Evolutionary conservation across 92 coral and sea anemone genomes (phyloP), one percentile per base, ranked within the genome.

Genomic region (Palythoa grandis): DNA sequence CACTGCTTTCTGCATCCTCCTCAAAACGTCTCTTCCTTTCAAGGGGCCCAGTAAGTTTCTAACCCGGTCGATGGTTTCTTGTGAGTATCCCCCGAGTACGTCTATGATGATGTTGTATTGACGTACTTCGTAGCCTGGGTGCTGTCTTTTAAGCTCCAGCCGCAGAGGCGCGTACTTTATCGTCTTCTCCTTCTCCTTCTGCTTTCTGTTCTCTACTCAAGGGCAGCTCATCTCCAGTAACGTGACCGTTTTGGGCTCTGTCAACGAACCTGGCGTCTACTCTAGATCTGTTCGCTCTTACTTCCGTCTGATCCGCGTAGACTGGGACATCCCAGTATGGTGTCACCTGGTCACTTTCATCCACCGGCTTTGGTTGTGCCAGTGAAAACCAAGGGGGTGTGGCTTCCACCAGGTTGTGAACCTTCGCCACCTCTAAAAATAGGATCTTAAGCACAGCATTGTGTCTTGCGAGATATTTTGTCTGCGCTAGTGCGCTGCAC

Each of bases 201-300:
- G 72, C 72, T 78, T 54, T 13, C 79, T 25, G 52, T 79, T 79
- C 70, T 79, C 85, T 79, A 57, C 71, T 74, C 84, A 86, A 17
- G 86, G 77, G 76, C 86, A 67, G 61, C 77, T 78, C 35, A 29
- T 29, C 35, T 29, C 35, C 35, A 29, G 35, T 29, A 29, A 29
- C 35, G 35, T 29, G 35, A 29, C 35, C 35, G 35, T 29, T 29
- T 29, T 29, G n/a, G n/a, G 35, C 35, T 29, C 1, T 29, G 0
- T 29, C 35, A 29, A 29, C 35, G 35, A 29, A 29, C 35, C 35
- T 29, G 35, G 35, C 35, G 35, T 29, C 35, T 29, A 29, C 35
- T n/a, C n/a, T n/a, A 77, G 77, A 4, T 38, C 90, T 39, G 76
- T 82, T 88, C 14, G 87, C 82, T 57, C 76, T 53, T 15, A 87